These are phyloP conservation scores for Neocrepidodera transversa DNA, from an alignment of 2,888 invertebrate genomes.

Conservation along the genomic window DNA sequence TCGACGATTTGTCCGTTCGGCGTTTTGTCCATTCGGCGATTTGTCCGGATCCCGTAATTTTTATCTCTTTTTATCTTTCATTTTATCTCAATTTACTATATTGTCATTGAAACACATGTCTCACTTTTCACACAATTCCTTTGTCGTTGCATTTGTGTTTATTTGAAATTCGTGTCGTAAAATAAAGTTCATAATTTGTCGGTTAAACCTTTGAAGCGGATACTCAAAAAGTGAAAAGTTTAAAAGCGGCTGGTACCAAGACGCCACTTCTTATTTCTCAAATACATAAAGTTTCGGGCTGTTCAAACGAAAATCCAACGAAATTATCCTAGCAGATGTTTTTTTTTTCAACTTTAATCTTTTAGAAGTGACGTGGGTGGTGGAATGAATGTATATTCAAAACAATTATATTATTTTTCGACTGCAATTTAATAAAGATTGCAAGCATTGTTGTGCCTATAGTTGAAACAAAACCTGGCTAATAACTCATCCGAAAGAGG, in stretches of 20 bases:
- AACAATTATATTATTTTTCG: too few relatives aligned
- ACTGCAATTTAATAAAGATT: too few relatives aligned
- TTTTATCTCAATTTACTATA: too few relatives aligned
- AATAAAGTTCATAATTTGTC: slow-evolving; percentile 34
- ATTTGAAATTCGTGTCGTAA: slow-evolving; percentile 7
- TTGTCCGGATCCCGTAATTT: too few relatives aligned
- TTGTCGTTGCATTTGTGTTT: slow-evolving; percentile 18
- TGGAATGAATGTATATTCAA: too few relatives aligned
- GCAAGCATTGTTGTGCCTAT: neutral
- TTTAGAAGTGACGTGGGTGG: slow-evolving; percentile 12
- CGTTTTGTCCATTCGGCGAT: too few relatives aligned
- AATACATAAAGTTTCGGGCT: neutral
- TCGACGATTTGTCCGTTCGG: too few relatives aligned
- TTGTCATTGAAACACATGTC: neutral
- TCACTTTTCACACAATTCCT: neutral
- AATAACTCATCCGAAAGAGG: neutral
- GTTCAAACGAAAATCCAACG: slow-evolving; percentile 30
- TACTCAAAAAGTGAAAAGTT: slow-evolving; percentile 43
- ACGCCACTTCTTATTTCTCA: slow-evolving; percentile 31
- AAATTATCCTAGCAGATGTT: slow-evolving; percentile 31
- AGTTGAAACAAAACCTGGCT: neutral
- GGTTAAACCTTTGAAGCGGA: slow-evolving; percentile 46
- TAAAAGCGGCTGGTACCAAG: slow-evolving; percentile 43
- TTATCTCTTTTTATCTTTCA: too few relatives aligned
- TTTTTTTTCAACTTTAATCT: slow-evolving; percentile 25